Conservation (phyloP, 2,113 vertebrate genomes). For the Pycnonotus jocosus region DNA sequence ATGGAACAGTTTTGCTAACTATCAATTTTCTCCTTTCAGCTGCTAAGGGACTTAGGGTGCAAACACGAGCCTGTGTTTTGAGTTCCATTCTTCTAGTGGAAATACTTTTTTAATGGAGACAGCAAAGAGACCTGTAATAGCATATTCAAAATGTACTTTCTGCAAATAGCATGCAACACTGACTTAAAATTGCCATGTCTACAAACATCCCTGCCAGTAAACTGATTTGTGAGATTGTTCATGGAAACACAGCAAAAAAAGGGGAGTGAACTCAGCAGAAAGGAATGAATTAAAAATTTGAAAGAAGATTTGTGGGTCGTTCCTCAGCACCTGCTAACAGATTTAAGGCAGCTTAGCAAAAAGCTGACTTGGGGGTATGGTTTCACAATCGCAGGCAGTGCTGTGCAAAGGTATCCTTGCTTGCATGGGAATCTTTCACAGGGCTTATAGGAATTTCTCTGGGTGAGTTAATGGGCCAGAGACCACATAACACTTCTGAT, state of each 20-base stretch:
- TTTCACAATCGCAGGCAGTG: not conserved
- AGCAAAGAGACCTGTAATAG: not conserved
- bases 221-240: constrained; percentile 58
- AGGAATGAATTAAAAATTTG: constrained; percentile 35
- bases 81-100: not conserved
- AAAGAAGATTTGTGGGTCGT: constrained; percentile 20
- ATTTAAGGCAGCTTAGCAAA: not conserved
- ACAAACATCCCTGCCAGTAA: constrained; percentile 34
- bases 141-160: constrained; percentile 23
- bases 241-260: constrained; percentile 48
- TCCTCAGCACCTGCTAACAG: not conserved
- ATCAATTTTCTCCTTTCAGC: not conserved
- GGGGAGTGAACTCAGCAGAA: constrained; percentile 43
- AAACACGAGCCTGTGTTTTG: not conserved
- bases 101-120: not conserved
- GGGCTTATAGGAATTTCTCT: not conserved
- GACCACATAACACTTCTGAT: not conserved
- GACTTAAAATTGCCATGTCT: constrained; percentile 49
- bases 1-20: not conserved
- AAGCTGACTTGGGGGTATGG: not conserved
- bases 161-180: constrained; percentile 29
- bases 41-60: not conserved
- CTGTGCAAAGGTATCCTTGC: not conserved
- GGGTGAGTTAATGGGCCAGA: not conserved
- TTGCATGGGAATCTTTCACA: not conserved